A percentile compares a stretch with the other conserved stretches of the same genome.
Conservation (phyloP, 2,888 invertebrate species). For the Mesorhabditis belari region DNA sequence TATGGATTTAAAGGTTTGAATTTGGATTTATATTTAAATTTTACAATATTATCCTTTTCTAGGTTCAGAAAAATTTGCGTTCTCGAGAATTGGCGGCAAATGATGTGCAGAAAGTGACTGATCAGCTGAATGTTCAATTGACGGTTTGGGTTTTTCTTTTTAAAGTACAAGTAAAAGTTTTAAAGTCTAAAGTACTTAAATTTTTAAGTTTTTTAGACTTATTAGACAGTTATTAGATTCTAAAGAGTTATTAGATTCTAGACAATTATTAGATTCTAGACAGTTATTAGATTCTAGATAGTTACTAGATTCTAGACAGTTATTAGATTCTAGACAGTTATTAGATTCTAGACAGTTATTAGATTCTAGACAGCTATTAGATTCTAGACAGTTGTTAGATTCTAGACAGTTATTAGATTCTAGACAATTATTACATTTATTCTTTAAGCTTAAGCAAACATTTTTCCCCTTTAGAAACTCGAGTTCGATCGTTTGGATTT, state of each 20-base stretch:
- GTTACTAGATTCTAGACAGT: too few relatives aligned
- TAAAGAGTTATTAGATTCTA: too few relatives aligned
- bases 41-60: not conserved
- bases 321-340: too few relatives aligned
- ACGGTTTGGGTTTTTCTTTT: conserved; percentile 34
- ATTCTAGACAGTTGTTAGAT: too few relatives aligned
- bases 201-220: not conserved
- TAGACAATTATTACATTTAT: not conserved
- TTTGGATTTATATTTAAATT: not conserved
- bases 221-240: too few relatives aligned
- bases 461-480: conserved; percentile 35
- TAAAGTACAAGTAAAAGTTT: not conserved
- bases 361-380: too few relatives aligned
- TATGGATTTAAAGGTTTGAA: conserved; percentile 47
- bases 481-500: conserved; percentile 92
- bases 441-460: not conserved
- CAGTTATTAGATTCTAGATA: too few relatives aligned
- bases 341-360: too few relatives aligned
- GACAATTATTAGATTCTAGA: too few relatives aligned
- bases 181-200: not conserved
- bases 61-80: conserved; percentile 33
- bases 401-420: too few relatives aligned
- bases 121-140: conserved; percentile 43
- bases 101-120: conserved; percentile 49
- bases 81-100: conserved; percentile 42